Conservation (phyloP, 1,140 invertebrate species). For the Bicyclus anynana region DNA sequence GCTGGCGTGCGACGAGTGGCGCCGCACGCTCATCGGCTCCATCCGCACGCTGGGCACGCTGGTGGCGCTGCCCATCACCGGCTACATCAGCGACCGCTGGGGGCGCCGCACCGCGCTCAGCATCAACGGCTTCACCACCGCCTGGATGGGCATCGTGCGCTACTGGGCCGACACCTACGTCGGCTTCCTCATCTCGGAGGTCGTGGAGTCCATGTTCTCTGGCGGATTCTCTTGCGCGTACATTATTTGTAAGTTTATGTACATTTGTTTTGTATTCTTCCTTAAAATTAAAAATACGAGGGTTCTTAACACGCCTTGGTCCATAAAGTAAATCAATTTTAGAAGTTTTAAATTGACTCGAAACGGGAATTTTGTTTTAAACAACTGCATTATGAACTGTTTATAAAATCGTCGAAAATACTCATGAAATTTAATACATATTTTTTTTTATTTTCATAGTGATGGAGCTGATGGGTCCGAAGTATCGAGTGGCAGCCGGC, state of each 20-base stretch:
- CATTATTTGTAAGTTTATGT: slow-evolving; percentile 49
- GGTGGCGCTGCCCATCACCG: slow-evolving; percentile 80
- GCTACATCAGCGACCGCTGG: slow-evolving; percentile 81
- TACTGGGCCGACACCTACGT: slow-evolving; percentile 82
- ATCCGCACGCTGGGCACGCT: slow-evolving; percentile 41
- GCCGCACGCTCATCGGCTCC: slow-evolving; percentile 30
- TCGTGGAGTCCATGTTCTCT: slow-evolving; percentile 79
- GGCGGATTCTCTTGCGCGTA: slow-evolving; percentile 64
- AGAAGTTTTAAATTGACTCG: no score
- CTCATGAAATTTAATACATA: no score
- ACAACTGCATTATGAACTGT: no score
- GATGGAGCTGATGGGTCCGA: slow-evolving; percentile 86
- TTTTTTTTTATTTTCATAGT: slow-evolving; percentile 59
- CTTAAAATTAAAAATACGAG: no score
- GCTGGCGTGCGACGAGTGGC: slow-evolving; percentile 38
- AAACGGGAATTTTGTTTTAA: no score
- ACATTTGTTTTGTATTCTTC: not conserved
- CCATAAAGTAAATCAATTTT: no score
- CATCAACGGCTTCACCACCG: slow-evolving; percentile 77
- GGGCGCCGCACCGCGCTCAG: slow-evolving; percentile 82
- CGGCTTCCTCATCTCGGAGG: slow-evolving; percentile 81
- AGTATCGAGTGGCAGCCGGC: slow-evolving; percentile 83
- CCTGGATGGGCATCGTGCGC: slow-evolving; percentile 79
- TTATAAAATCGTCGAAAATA: no score
- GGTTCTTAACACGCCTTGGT: no score